phyloP scores from a whole-genome alignment of 2,888 invertebrate species.

The Epiperipatus broadwayi region DNA sequence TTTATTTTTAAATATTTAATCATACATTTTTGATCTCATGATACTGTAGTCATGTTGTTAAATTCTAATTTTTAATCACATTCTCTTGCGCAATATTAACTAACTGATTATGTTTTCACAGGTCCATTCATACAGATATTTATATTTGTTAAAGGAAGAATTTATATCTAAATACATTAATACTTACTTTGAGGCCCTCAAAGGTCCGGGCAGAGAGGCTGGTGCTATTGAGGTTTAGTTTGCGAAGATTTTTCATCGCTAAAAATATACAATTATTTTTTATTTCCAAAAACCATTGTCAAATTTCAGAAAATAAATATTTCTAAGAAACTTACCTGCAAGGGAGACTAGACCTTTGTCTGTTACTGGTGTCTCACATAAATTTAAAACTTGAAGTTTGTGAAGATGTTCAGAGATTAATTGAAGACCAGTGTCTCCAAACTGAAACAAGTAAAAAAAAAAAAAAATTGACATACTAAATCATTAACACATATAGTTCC shows the following conservation, averaged over 20 bases:
- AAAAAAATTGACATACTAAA: neutral
- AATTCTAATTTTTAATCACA: too few relatives aligned
- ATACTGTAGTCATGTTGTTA: too few relatives aligned
- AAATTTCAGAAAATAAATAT: constrained; percentile 1
- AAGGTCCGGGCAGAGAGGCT: constrained; percentile 53
- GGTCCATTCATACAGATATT: too few relatives aligned
- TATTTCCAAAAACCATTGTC: constrained; percentile 4
- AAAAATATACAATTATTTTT: too few relatives aligned
- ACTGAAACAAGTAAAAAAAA: constrained; percentile 32
- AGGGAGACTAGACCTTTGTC: constrained; percentile 55
- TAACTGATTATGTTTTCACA: too few relatives aligned
- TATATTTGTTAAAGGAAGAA: too few relatives aligned
- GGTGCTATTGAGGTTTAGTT: constrained; percentile 58
- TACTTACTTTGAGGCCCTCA: constrained; percentile 40
- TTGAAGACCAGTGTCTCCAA: constrained; percentile 55
- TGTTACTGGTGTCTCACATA: constrained; percentile 62
- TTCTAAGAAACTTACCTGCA: constrained; percentile 37
- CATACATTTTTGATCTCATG: too few relatives aligned
- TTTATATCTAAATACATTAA: constrained; percentile 9
- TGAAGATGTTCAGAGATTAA: constrained; percentile 57
- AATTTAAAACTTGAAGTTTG: constrained; percentile 53
- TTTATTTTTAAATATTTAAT: too few relatives aligned
- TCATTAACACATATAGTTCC: neutral
- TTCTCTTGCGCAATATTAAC: too few relatives aligned
- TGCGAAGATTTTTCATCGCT: constrained; percentile 51